Conservation (phyloP, 2,888 invertebrate genomes). For the Pachydiplax longipennis region DNA sequence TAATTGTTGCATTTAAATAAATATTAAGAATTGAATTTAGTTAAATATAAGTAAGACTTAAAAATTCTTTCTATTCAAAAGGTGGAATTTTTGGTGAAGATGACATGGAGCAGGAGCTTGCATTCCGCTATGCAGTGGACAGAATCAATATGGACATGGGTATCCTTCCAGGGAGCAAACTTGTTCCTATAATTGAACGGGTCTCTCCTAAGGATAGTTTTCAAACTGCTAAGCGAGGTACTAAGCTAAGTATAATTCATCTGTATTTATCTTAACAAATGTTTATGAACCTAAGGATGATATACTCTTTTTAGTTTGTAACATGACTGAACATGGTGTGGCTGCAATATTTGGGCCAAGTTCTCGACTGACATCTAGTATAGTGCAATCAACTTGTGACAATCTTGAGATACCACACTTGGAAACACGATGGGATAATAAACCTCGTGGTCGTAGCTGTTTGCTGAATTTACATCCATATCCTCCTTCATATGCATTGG, state of each 20-base stretch:
- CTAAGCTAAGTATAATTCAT: too few relatives aligned
- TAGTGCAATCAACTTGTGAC: slow-evolving; percentile 85
- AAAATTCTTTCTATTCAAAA: not conserved
- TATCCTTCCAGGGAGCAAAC: not conserved
- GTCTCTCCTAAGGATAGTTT: slow-evolving; percentile 37
- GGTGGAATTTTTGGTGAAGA: slow-evolving; percentile 44
- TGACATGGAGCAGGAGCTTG: slow-evolving; percentile 40
- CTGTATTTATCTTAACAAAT: not conserved
- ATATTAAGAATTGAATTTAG: too few relatives aligned
- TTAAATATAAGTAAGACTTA: too few relatives aligned
- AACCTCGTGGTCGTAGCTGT: slow-evolving; percentile 54
- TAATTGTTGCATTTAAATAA: too few relatives aligned
- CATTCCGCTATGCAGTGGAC: slow-evolving; percentile 46
- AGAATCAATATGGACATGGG: slow-evolving; percentile 34
- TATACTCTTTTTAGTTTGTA: slow-evolving; percentile 66
- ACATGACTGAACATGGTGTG: slow-evolving; percentile 71
- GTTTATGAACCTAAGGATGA: not conserved
- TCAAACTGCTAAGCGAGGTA: slow-evolving; percentile 37
- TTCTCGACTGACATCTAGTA: slow-evolving; percentile 70
- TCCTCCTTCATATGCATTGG: slow-evolving; percentile 68
- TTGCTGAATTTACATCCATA: slow-evolving; percentile 79
- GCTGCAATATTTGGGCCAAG: slow-evolving; percentile 87
- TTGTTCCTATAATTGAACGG: slow-evolving; percentile 37
- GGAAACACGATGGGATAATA: slow-evolving; percentile 76
- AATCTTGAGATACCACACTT: slow-evolving; percentile 86